A percentile compares a stretch with the other conserved stretches of the same genome.
Evolutionary conservation across 2,888 invertebrate species (phyloP).

Genomic region (Cactoblastis cactorum): DNA sequence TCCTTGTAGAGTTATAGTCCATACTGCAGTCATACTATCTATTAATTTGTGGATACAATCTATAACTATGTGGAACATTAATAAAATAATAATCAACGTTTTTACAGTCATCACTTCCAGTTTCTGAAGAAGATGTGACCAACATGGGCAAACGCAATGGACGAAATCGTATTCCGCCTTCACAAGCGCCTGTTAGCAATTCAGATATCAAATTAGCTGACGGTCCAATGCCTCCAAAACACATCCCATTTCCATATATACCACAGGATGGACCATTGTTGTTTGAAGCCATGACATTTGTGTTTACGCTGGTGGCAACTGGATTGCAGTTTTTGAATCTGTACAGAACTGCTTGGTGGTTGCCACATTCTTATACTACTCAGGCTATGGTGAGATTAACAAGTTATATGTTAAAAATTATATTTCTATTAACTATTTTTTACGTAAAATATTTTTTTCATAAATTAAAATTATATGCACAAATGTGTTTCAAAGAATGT

Average conservation of each 20-base stretch:
- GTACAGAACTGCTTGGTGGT: slow-evolving; percentile 98
- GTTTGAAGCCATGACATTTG: slow-evolving; percentile 92
- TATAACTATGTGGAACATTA: too few species aligned
- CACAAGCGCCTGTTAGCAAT: slow-evolving; percentile 20
- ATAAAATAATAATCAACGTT: not conserved
- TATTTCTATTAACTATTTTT: too few species aligned
- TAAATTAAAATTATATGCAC: too few species aligned
- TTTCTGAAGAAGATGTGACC: slow-evolving; percentile 57
- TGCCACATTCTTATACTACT: slow-evolving; percentile 93
- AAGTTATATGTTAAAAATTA: not conserved
- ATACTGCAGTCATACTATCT: not conserved
- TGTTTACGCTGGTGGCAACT: slow-evolving; percentile 87
- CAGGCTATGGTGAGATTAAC: slow-evolving; percentile 87
- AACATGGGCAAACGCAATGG: slow-evolving; percentile 45
- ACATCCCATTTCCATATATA: slow-evolving; percentile 88
- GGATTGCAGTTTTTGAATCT: slow-evolving; percentile 95
- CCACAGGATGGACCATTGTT: slow-evolving; percentile 89
- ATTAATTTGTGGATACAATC: too few species aligned
- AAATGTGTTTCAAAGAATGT: not conserved
- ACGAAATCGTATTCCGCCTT: slow-evolving; percentile 24
- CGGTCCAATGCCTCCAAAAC: slow-evolving; percentile 83
- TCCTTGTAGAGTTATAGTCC: not conserved
- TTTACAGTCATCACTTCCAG: slow-evolving; percentile 41
- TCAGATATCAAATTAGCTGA: slow-evolving; percentile 51
- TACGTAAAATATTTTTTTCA: too few species aligned